A percentile compares a stretch with the other conserved stretches of the same genome.
Conservation (phyloP, 30 jellyfish, hydroid and myxozoan genomes). For the Cassiopea xamachana region DNA sequence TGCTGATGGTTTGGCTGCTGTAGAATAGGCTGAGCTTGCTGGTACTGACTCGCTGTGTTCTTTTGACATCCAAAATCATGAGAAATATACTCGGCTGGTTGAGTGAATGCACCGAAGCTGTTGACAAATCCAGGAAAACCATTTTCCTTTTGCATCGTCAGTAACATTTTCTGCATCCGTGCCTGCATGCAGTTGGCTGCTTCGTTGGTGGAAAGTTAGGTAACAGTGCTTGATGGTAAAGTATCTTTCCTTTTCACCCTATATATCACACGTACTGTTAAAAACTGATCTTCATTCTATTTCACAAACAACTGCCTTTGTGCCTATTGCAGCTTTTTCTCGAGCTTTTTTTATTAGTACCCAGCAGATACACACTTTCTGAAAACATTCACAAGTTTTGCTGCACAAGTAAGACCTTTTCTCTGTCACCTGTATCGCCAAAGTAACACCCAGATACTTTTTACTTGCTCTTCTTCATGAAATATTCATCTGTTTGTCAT, state of each 20-base stretch:
- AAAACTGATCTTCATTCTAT: too few relatives aligned
- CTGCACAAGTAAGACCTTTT: neutral
- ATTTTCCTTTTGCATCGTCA: slow-evolving; percentile 31
- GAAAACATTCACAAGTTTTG: neutral
- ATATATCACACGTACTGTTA: too few relatives aligned
- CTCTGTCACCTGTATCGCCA: neutral
- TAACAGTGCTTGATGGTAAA: too few relatives aligned
- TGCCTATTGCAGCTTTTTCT: neutral
- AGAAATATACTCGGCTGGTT: slow-evolving; percentile 1
- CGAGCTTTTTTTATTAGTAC: neutral
- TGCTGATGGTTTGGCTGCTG: slow-evolving; percentile 34
- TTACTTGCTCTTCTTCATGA: slow-evolving; percentile 47
- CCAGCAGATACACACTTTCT: neutral
- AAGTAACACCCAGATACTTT: slow-evolving; percentile 8
- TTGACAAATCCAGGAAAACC: neutral
- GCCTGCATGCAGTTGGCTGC: too few relatives aligned
- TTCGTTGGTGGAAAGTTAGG: too few relatives aligned
- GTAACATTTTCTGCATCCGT: slow-evolving; percentile 8
- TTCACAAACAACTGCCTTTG: neutral
- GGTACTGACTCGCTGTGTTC: slow-evolving; percentile 15
- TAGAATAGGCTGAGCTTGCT: slow-evolving; percentile 35
- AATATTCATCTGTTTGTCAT: slow-evolving; percentile 33
- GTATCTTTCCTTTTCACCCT: too few relatives aligned
- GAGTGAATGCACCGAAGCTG: slow-evolving; percentile 10
- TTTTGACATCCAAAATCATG: slow-evolving; percentile 23